phyloP scores from a whole-genome alignment of 2,888 invertebrate genomes.

The Mimachlamys varia region DNA sequence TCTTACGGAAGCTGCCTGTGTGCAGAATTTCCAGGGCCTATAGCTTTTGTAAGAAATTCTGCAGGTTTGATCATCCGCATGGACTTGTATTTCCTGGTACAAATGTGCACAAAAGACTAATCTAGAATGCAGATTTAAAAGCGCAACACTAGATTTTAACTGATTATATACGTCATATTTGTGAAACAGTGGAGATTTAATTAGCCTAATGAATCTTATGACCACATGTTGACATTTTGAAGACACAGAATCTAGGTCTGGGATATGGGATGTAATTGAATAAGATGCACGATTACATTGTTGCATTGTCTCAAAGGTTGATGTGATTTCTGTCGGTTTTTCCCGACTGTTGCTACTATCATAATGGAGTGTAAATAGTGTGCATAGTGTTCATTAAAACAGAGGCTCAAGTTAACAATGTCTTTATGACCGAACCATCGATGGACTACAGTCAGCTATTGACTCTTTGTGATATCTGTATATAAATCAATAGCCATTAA shows the following conservation, averaged over 20 bases:
- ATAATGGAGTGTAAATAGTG: constrained; percentile 1
- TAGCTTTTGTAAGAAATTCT: not conserved
- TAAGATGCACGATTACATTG: not conserved
- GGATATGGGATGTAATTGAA: too few species aligned
- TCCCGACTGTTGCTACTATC: not conserved
- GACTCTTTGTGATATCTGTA: not conserved
- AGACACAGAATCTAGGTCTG: not conserved
- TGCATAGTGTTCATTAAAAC: not conserved
- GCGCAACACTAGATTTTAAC: too few species aligned
- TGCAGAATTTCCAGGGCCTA: not conserved
- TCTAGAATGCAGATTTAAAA: too few species aligned
- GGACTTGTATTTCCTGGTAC: too few species aligned
- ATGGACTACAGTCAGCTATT: not conserved
- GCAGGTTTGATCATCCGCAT: too few species aligned
- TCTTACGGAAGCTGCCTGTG: not conserved
- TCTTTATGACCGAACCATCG: not conserved
- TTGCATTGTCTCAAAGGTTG: not conserved
- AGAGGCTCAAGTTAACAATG: not conserved
- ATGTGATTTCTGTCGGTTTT: not conserved
- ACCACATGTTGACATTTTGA: not conserved
- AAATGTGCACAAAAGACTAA: too few species aligned
- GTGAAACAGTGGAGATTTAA: too few species aligned
- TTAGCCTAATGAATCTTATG: not conserved
- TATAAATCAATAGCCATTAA: not conserved
- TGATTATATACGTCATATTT: too few species aligned